Conservation (phyloP, 2,888 invertebrate genomes). For the Xanthorhoe spadicearia region DNA sequence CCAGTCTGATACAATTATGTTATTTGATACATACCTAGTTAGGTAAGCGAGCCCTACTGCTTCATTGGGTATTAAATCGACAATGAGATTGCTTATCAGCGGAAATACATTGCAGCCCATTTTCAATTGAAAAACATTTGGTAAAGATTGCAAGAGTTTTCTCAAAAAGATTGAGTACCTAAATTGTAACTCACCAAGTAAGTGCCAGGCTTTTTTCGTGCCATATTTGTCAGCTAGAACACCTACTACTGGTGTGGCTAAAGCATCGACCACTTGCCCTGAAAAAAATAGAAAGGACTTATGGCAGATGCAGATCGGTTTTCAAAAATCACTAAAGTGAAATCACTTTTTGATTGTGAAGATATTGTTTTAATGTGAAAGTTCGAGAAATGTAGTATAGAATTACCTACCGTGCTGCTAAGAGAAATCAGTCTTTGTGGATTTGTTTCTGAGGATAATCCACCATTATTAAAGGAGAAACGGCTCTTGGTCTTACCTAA, state of each 20-base stretch:
- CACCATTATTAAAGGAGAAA: neutral
- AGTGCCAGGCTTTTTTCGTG: constrained; percentile 93
- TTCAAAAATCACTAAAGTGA: neutral
- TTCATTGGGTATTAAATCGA: constrained; percentile 1
- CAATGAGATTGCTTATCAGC: constrained; percentile 19
- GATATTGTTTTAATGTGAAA: neutral
- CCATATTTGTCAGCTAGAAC: constrained; percentile 91
- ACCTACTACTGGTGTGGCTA: constrained; percentile 94
- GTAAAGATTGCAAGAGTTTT: neutral
- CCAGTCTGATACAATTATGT: neutral
- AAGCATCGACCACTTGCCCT: constrained; percentile 93
- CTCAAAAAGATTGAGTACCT: neutral
- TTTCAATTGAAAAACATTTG: constrained; percentile 1
- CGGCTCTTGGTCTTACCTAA: constrained; percentile 83
- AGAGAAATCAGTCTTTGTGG: neutral
- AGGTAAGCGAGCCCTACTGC: neutral
- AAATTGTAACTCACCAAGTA: constrained; percentile 86
- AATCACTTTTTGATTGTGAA: neutral
- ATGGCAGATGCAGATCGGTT: neutral
- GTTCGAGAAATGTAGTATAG: neutral
- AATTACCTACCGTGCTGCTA: neutral
- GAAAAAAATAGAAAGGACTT: constrained; percentile 48
- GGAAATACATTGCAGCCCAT: constrained; percentile 7
- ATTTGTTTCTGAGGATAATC: neutral
- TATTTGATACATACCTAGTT: neutral